Evolutionary conservation across 2,113 vertebrate genomes (phyloP).

Genomic region (Thunnus thynnus): DNA sequence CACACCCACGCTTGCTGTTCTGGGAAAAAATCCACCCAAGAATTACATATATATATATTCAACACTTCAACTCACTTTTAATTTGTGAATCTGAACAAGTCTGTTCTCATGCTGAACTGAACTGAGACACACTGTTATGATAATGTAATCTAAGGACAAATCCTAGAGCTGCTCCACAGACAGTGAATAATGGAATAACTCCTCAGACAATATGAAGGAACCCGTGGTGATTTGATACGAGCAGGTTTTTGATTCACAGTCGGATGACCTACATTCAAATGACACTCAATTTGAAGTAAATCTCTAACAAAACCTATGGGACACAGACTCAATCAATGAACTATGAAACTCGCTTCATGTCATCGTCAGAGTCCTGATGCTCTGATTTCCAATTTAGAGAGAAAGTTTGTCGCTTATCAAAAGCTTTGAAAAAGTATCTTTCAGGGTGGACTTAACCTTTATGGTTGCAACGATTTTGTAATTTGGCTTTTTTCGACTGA

Average conservation of each 20-base stretch:
- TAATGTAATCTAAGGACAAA: not conserved
- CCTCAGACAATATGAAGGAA: not conserved
- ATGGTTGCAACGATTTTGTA: not conserved
- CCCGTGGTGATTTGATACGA: not conserved
- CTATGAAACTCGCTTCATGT: conserved; percentile 1
- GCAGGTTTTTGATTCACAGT: not conserved
- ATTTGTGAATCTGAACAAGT: conserved; percentile 3
- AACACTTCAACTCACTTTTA: conserved; percentile 15
- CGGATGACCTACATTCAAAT: not conserved
- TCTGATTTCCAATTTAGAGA: not conserved
- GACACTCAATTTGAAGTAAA: not conserved
- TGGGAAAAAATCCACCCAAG: conserved; percentile 10
- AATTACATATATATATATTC: not conserved
- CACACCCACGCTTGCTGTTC: conserved; percentile 7
- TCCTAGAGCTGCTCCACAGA: not conserved
- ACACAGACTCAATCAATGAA: not conserved
- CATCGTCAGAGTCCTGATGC: not conserved
- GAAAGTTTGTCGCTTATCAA: not conserved
- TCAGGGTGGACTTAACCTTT: not conserved
- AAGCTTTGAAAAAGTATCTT: not conserved
- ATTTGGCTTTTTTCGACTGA: not conserved
- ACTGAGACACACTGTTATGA: not conserved
- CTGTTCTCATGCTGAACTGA: not conserved
- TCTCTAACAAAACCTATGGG: not conserved
- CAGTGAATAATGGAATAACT: not conserved